Evolutionary conservation across 1,140 invertebrate genomes (phyloP), one percentile per base, ranked within the genome.

Genomic region (Pseudobourletiella spinata): DNA sequence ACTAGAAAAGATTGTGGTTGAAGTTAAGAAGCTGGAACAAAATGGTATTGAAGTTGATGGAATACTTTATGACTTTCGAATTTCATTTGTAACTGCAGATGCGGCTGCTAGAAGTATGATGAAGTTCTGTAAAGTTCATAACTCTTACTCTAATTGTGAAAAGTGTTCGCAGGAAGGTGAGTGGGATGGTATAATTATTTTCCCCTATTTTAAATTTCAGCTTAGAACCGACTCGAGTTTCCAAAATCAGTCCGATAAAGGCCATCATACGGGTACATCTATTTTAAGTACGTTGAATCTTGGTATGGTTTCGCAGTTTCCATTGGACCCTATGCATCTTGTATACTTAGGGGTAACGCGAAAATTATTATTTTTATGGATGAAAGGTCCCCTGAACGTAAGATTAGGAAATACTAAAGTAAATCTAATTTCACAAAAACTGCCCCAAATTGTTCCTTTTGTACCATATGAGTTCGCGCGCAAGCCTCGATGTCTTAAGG

Each of bases 241-340:
- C 58, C 26, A 16, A 51, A n/a, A 18, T n/a, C 15, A 35, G 48
- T 16, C 11, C 2, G 28, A 61, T 32, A n/a, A 48, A 14, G 3
- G 26, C 22, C 61, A 65, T 56, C 60, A 67, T 26, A 28, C 29
- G 26, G 55, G 55, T 30, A 50, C 15, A 18, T 52, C 61, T 2
- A 44, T 35, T 20, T 61, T 69, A 20, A 39, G 29, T 20, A 32
- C n/a, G 28, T 29, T 63, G 15, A 18, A 50, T n/a, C 14, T 71
- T 29, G 55, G 50, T 3, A 58, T 71, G 48, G 52, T 71, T 22
- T 46, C 35, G 20, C 48, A 65, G 46, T 25, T 72, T 42, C 69
- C 70, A 4, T 25, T 70, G 3, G 70, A 72, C 57, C 71, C 67
- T 46, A 66, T 67, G 70, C 68, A 70, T 42, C 30, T 68, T 1